These are phyloP conservation scores for Oryzias dopingdopingensis DNA, from an alignment of 2,797 vertebrate species.

Conservation along the genomic window DNA sequence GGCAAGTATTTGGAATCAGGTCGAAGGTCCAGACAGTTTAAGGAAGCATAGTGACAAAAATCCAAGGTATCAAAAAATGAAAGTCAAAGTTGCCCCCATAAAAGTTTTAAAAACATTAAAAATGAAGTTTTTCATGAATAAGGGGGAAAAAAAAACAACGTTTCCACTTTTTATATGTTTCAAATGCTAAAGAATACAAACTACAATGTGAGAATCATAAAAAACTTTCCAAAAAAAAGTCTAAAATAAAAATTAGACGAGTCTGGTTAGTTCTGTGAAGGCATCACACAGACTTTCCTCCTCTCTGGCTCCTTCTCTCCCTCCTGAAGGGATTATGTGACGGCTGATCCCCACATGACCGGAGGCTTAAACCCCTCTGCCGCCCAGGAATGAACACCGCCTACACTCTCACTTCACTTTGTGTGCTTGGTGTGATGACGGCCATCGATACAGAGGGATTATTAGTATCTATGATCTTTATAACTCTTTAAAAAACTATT, in stretches of 20 bases:
- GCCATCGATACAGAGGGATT: too few species aligned
- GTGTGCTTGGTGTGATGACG: too few species aligned
- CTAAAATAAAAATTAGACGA: too few species aligned
- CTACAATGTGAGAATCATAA: too few species aligned
- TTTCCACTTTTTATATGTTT: too few species aligned
- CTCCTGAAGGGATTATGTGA: conserved; percentile 68
- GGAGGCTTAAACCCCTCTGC: conserved; percentile 63
- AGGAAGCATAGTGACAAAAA: rapidly evolving
- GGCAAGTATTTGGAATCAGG: background rate
- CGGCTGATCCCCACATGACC: conserved; percentile 78
- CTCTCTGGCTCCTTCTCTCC: conserved; percentile 15
- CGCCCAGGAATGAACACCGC: conserved; percentile 50
- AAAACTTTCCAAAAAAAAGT: too few species aligned
- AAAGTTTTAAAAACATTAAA: background rate
- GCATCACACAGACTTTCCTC: conserved; percentile 5
- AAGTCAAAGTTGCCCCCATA: background rate
- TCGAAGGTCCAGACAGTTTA: background rate
- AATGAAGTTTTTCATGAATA: background rate
- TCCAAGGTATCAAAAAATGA: background rate
- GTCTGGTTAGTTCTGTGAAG: too few species aligned
- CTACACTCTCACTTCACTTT: background rate
- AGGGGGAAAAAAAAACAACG: too few species aligned
- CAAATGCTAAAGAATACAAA: too few species aligned
- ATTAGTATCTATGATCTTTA: too few species aligned
- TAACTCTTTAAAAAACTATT: too few species aligned